phyloP scores from a whole-genome alignment of 1,140 invertebrate species.

The Drosophila setifemur region DNA sequence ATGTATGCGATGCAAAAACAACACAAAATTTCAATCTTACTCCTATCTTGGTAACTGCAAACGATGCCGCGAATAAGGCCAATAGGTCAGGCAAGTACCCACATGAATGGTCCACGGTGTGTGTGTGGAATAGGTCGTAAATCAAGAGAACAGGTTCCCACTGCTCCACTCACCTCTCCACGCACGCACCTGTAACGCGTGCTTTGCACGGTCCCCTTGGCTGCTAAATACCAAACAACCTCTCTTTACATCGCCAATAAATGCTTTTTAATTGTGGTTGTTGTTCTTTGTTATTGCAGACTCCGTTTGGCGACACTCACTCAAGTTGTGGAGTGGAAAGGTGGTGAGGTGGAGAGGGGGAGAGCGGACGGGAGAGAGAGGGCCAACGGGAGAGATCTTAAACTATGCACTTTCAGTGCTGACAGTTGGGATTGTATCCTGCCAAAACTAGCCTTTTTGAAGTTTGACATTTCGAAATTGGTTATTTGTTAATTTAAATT shows the following conservation, averaged over 20 bases:
- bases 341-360: slow-evolving; percentile 1
- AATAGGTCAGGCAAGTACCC: slow-evolving; percentile 26
- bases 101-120: background rate
- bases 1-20: background rate
- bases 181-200: slow-evolving; percentile 42
- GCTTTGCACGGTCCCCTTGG: slow-evolving; percentile 15
- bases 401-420: background rate
- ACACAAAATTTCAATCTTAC: background rate
- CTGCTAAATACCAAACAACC: slow-evolving; percentile 28
- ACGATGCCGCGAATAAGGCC: slow-evolving; percentile 13
- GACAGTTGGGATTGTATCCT: background rate
- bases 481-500: too few species aligned
- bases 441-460: background rate
- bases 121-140: slow-evolving; percentile 19
- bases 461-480: too few species aligned
- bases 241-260: slow-evolving; percentile 20
- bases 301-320: slow-evolving; percentile 32
- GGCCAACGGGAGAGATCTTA: slow-evolving; percentile 6
- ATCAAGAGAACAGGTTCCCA: slow-evolving; percentile 32
- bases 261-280: slow-evolving; percentile 37
- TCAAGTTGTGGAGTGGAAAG: background rate
- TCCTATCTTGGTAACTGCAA: background rate
- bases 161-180: background rate
- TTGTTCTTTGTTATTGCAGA: slow-evolving; percentile 16
- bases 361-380: background rate